Evolutionary conservation across 2,797 vertebrate genomes (phyloP).

Genomic region (Sphenodon punctatus): DNA sequence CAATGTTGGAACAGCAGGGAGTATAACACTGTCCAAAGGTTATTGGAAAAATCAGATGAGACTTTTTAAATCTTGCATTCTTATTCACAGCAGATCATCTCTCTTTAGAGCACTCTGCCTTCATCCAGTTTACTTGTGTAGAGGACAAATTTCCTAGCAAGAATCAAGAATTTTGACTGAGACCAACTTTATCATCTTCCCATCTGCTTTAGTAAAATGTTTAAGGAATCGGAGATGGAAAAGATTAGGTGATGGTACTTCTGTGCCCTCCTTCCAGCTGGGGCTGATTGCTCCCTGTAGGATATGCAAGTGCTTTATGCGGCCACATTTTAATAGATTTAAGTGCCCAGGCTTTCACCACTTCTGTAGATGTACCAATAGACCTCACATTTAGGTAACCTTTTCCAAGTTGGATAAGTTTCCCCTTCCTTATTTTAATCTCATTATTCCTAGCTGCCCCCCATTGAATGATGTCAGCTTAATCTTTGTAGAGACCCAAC

Average conservation of each 20-base stretch:
- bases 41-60: neutral
- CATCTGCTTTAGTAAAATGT: neutral
- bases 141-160: neutral
- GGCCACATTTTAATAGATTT: neutral
- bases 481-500: slow-evolving; percentile 27
- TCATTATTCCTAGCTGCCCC: neutral
- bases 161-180: neutral
- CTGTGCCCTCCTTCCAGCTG: neutral
- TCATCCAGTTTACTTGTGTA: neutral
- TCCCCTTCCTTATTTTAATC: neutral
- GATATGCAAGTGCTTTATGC: too few species aligned
- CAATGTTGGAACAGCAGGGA: neutral
- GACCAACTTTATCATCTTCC: neutral
- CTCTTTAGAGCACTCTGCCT: neutral
- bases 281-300: neutral
- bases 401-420: neutral
- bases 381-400: slow-evolving; percentile 20
- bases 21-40: neutral
- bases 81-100: neutral
- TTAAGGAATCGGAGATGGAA: neutral
- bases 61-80: neutral
- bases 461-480: neutral
- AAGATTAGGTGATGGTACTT: neutral
- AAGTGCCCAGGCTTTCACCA: neutral
- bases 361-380: neutral